phyloP scores from a whole-genome alignment of 2,797 vertebrate genomes.

The Argentina silus region DNA sequence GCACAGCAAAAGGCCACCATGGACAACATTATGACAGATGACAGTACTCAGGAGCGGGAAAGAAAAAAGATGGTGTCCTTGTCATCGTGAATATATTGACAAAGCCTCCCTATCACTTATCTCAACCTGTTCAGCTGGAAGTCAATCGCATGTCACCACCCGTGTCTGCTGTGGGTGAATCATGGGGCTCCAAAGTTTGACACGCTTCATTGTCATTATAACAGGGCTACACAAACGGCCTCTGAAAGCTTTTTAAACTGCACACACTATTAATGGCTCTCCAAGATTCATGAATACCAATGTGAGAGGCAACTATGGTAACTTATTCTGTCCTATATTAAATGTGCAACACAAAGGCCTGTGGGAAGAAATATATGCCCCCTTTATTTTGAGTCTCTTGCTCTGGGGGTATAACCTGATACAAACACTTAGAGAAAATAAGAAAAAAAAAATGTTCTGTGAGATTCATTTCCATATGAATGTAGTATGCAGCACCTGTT shows the following conservation, averaged over 20 bases:
- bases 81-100: not conserved
- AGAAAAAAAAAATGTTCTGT: too few relatives aligned
- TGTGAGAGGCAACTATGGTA: not conserved
- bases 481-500: conserved; percentile 42
- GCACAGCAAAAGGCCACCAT: not conserved
- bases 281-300: conserved; percentile 31
- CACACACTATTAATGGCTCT: conserved; percentile 19
- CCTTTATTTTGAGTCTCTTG: conserved; percentile 16
- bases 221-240: conserved; percentile 4
- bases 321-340: conserved; percentile 4
- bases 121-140: not conserved
- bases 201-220: conserved; percentile 9
- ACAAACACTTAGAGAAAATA: too few relatives aligned
- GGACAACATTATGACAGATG: not conserved
- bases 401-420: conserved; percentile 14
- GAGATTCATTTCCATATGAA: conserved; percentile 36
- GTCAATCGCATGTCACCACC: conserved; percentile 3
- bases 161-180: not conserved
- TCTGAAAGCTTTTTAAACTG: not conserved
- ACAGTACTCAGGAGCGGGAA: not conserved
- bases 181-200: not conserved
- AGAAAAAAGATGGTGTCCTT: not conserved
- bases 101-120: conserved; percentile 5
- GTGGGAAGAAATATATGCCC: too few relatives aligned
- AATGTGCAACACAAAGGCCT: not conserved